Conservation (phyloP, 2,888 invertebrate genomes). For the Dromius quadrimaculatus region DNA sequence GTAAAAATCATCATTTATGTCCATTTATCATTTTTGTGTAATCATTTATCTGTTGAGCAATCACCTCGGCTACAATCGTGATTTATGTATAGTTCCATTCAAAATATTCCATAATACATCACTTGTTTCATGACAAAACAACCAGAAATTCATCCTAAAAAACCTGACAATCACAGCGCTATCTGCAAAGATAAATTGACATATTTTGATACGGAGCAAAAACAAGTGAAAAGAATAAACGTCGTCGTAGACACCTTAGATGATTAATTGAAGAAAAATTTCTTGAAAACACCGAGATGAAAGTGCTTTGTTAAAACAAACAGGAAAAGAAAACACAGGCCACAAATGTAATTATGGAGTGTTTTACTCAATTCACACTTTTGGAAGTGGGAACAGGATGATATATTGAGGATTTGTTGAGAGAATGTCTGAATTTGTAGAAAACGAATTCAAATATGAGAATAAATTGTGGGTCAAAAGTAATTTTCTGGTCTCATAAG, state of each 20-base stretch:
- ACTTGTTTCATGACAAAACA: not conserved
- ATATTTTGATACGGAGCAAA: not conserved
- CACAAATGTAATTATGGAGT: slow-evolving; percentile 1
- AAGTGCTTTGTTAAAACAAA: not conserved
- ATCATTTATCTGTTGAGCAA: not conserved
- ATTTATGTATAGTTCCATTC: not conserved
- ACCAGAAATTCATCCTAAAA: not conserved
- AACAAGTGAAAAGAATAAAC: not conserved
- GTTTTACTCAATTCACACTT: no score
- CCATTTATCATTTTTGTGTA: not conserved
- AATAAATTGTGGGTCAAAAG: no score
- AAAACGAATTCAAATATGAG: no score
- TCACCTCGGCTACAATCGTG: not conserved
- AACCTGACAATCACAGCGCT: not conserved
- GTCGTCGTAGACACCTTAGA: not conserved
- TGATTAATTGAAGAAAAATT: not conserved
- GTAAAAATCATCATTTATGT: not conserved
- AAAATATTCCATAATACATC: not conserved
- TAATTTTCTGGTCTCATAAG: no score
- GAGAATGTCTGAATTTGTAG: no score
- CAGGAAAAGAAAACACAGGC: not conserved
- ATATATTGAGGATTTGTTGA: no score
- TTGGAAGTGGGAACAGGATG: no score
- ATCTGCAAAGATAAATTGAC: not conserved
- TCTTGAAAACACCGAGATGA: not conserved